Conservation (phyloP, 2,888 invertebrate genomes). For the Sphaeridia pumilis region DNA sequence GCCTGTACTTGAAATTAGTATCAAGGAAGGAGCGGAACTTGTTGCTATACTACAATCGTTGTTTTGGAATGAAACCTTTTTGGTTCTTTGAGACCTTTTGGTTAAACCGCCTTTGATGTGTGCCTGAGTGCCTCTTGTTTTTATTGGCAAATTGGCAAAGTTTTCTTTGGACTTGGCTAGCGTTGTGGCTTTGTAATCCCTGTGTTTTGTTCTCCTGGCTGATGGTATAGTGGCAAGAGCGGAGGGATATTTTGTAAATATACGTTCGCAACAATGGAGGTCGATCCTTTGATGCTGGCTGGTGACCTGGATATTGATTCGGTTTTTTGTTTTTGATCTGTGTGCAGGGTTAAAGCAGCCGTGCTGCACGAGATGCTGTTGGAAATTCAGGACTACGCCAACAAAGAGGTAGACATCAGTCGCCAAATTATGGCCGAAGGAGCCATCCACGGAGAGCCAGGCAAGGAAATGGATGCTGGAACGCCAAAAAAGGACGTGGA, state of each 20-base stretch:
- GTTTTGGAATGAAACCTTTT: too few relatives aligned
- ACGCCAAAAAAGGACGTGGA: constrained; percentile 11
- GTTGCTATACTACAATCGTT: too few relatives aligned
- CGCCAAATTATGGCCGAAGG: constrained; percentile 13
- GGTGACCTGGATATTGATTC: neutral
- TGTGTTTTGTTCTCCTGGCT: neutral
- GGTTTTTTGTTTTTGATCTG: neutral
- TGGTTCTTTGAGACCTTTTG: too few relatives aligned
- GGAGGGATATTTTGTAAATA: too few relatives aligned
- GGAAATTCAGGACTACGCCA: constrained; percentile 32
- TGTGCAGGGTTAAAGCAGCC: constrained; percentile 33
- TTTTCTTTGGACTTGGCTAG: neutral
- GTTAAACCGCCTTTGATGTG: too few relatives aligned
- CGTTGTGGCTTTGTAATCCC: neutral
- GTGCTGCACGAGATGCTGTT: constrained; percentile 31
- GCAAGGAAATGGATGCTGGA: constrained; percentile 4
- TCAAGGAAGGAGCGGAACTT: too few relatives aligned
- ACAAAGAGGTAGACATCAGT: constrained; percentile 27
- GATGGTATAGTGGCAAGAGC: neutral
- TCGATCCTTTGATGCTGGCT: too few relatives aligned
- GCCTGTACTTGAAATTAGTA: too few relatives aligned
- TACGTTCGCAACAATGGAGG: too few relatives aligned
- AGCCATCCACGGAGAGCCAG: constrained; percentile 10
- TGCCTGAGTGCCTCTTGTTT: too few relatives aligned
- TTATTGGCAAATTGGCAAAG: too few relatives aligned